These are phyloP conservation scores for Tenebrio molitor DNA, from an alignment of 1,140 invertebrate species.

Conservation along the genomic window DNA sequence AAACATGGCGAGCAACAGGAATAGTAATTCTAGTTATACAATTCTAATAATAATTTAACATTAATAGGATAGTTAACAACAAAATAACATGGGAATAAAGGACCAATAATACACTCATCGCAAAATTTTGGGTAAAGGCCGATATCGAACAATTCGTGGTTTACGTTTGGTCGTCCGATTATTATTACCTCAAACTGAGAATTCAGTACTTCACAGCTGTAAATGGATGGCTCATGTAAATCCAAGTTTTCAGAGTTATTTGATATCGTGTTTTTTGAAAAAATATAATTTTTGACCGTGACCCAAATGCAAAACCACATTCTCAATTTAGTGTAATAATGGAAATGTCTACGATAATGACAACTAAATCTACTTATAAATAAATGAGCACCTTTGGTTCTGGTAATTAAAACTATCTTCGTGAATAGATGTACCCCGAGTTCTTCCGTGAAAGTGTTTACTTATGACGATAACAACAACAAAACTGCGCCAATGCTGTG, in stretches of 20 bases:
- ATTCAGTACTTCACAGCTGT: not conserved
- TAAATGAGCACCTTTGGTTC: conserved; percentile 61
- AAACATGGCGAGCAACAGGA: conserved; percentile 54
- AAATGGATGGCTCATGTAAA: conserved; percentile 14
- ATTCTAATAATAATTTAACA: conserved; percentile 48
- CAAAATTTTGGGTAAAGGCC: conserved; percentile 31
- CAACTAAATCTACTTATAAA: conserved; percentile 56
- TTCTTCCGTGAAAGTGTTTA: not conserved
- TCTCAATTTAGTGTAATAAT: conserved; percentile 37
- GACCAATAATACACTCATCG: conserved; percentile 24
- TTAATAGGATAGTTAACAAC: conserved; percentile 44
- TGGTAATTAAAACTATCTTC: conserved; percentile 48
- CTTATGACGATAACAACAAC: not conserved
- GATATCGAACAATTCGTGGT: conserved; percentile 37
- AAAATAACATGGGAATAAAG: conserved; percentile 17
- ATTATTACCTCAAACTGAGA: conserved; percentile 35
- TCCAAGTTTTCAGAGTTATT: conserved; percentile 27
- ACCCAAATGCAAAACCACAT: not conserved
- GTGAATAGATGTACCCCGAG: conserved; percentile 31
- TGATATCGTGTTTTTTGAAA: conserved; percentile 21
- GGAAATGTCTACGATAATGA: conserved; percentile 11
- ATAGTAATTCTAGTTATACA: conserved; percentile 30
- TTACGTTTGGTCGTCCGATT: conserved; percentile 31
- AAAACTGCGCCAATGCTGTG: conserved; percentile 28
- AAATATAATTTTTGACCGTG: not conserved